A percentile compares a stretch with the other conserved stretches of the same genome.
Evolutionary conservation across 2,888 invertebrate species (phyloP).

Genomic region (Acanthosoma haemorrhoidale): DNA sequence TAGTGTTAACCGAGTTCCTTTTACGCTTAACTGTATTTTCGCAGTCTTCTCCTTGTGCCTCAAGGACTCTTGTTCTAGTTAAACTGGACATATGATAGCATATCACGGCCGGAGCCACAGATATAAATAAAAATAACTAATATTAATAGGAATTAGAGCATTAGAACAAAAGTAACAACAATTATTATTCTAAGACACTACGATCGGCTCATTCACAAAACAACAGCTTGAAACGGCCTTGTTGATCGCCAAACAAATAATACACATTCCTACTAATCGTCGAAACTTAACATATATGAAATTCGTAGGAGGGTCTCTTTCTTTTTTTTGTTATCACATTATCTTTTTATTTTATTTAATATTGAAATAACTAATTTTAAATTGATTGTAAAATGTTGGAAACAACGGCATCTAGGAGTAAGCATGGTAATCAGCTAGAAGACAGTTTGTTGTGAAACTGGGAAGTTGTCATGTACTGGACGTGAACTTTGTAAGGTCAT

Average conservation of each 20-base stretch:
- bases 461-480: conserved; percentile 20
- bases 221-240: conserved; percentile 24
- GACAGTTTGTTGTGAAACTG: conserved; percentile 30
- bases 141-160: conserved; percentile 17
- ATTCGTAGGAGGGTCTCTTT: no score
- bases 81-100: conserved; percentile 64
- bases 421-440: conserved; percentile 25
- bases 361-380: background rate
- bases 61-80: conserved; percentile 48
- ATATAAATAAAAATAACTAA: conserved; percentile 27
- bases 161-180: conserved; percentile 21
- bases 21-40: conserved; percentile 40
- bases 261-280: background rate
- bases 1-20: conserved; percentile 37
- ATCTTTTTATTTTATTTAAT: background rate
- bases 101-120: conserved; percentile 49
- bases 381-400: background rate
- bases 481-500: conserved; percentile 28
- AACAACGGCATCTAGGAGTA: conserved; percentile 22
- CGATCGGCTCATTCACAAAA: conserved; percentile 29
- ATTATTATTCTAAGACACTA: conserved; percentile 13
- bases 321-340: no score
- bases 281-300: background rate
- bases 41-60: conserved; percentile 40
- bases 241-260: background rate